These are phyloP conservation scores for Podarcis cretensis DNA, from an alignment of 2,113 vertebrate genomes.

Conservation along the genomic window DNA sequence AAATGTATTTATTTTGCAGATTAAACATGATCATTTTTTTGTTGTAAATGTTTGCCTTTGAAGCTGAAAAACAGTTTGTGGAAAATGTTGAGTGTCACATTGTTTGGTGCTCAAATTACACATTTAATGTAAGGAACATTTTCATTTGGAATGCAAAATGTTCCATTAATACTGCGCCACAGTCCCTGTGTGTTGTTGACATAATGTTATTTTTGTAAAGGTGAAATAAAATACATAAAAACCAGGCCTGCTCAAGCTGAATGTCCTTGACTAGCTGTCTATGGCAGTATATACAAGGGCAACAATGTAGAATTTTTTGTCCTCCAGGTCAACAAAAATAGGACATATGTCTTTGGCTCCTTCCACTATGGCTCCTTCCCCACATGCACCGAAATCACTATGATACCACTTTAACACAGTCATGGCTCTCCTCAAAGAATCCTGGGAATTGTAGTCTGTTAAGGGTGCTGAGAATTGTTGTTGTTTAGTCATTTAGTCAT, in stretches of 20 bases:
- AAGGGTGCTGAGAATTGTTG: no score
- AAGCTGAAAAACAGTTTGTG: slow-evolving; percentile 72
- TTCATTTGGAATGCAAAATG: slow-evolving; percentile 45
- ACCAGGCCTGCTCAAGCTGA: not conserved
- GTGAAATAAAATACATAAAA: slow-evolving; percentile 32
- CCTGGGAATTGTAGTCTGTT: no score
- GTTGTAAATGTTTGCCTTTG: slow-evolving; percentile 76
- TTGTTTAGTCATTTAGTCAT: no score
- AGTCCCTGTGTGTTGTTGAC: slow-evolving; percentile 43
- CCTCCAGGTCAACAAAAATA: not conserved
- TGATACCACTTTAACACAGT: no score
- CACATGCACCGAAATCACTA: no score
- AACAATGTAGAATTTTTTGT: not conserved
- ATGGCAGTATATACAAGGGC: not conserved
- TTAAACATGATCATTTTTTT: slow-evolving; percentile 79
- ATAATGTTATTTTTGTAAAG: slow-evolving; percentile 37
- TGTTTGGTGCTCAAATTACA: slow-evolving; percentile 69
- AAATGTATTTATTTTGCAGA: slow-evolving; percentile 82
- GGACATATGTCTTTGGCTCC: not conserved
- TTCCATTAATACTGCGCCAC: slow-evolving; percentile 60
- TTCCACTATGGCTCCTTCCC: not conserved
- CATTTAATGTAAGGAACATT: slow-evolving; percentile 66
- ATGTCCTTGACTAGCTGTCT: not conserved
- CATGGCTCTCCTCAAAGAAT: no score
- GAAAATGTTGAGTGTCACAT: slow-evolving; percentile 68